Percentiles rank a stretch among this genome's conserved stretches.
phyloP scores from a whole-genome alignment of 2,113 vertebrate species.

The Etia nguti region DNA sequence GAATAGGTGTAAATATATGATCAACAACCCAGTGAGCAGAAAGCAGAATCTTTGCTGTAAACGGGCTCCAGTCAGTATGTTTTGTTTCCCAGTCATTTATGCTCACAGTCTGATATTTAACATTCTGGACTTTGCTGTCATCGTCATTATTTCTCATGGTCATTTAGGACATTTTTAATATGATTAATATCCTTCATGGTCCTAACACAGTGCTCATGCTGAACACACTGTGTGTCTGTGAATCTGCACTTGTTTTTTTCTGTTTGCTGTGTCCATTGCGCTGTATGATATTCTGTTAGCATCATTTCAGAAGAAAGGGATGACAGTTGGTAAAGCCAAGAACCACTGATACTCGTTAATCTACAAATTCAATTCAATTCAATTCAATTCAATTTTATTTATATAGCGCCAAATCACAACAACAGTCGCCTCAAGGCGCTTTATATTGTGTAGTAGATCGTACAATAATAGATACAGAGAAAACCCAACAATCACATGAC shows the following conservation, averaged over 20 bases:
- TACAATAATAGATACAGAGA: too few species aligned
- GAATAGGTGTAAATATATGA: not conserved
- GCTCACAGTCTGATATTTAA: not conserved
- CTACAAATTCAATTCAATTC: too few species aligned
- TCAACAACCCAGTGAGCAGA: not conserved
- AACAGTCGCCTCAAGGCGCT: too few species aligned
- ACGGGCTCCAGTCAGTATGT: fast-evolving
- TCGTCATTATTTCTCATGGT: not conserved
- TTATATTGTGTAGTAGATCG: too few species aligned
- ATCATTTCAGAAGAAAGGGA: not conserved
- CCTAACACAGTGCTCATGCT: not conserved
- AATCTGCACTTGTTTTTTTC: not conserved
- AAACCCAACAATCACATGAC: too few species aligned
- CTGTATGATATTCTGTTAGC: not conserved
- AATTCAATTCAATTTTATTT: too few species aligned
- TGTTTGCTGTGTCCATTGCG: not conserved
- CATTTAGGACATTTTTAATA: not conserved
- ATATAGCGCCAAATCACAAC: too few species aligned
- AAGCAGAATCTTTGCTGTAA: not conserved
- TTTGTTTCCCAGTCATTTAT: not conserved
- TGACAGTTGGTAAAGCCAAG: not conserved
- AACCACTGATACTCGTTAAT: not conserved
- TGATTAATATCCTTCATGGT: not conserved
- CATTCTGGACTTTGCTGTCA: not conserved
- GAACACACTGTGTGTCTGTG: not conserved